Base-by-base conservation (phyloP, 2,797 vertebrate genomes). In the Hirundo rustica region DNA sequence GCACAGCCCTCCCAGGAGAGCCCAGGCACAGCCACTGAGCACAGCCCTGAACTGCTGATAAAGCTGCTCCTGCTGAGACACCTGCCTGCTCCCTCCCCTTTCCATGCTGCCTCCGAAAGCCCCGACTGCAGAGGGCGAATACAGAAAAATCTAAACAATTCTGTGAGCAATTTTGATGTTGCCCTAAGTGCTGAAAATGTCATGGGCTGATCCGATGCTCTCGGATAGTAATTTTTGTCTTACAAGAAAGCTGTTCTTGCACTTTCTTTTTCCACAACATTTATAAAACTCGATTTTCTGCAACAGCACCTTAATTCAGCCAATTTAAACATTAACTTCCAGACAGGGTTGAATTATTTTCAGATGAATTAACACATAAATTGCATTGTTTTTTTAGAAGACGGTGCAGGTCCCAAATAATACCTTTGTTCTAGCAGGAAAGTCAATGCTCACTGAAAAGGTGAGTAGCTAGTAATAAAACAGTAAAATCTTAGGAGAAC, bases 271-370 rank as follows among this genome's bases (percentile, higher is more conserved):
- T 29, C 60, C 42, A 30, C 1, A 13, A 65, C 38, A 58, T 74
- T 77, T 88, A 40, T 78, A 54, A 6, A 10, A 38, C 44, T 84
- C 20, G 1, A 55, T 92, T 94, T 94, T 95, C 93, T 93, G 79
- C 89, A 92, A 85, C 32, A 54, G 22, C 51, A 74, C 66, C 51
- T 88, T 83, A 45, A 88, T 75, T 89, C 85, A n/a, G 75, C 72
- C 79, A 68, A 54, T 89, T 92, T 89, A 86, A 77, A 38, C 85
- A 66, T 62, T 80, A 89, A 30, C 25, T 92, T 89, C 44, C 62
- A 51, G 58, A 75, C 13, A 54, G 14, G 19, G 17, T 8, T 74
- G 51, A 86, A 88, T 84, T 75, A 81, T 72, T 92, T 92, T 30
- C 82, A 89, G 79, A 51, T 67, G 79, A 86, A 95, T 68, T 85